These are phyloP conservation scores for Bungarus multicinctus DNA, from an alignment of 2,113 vertebrate species.

Conservation along the genomic window DNA sequence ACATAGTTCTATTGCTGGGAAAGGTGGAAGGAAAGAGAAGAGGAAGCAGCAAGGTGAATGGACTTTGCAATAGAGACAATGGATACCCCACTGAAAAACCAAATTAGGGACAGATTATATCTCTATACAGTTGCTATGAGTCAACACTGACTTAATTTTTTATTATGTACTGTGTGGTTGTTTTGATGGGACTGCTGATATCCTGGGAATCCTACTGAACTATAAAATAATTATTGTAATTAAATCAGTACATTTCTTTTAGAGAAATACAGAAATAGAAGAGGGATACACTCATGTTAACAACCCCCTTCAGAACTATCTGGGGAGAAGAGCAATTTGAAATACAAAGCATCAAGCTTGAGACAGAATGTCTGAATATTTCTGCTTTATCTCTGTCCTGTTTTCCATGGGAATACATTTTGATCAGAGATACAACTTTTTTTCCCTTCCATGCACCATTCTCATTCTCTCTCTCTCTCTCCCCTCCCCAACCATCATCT, in stretches of 20 bases:
- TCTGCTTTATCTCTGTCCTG: background rate
- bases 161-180: background rate
- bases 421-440: background rate
- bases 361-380: background rate
- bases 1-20: background rate
- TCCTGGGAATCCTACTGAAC: background rate
- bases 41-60: background rate
- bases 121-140: background rate
- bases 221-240: background rate
- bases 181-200: background rate
- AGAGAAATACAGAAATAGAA: background rate
- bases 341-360: background rate
- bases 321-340: background rate
- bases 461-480: no score
- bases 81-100: background rate
- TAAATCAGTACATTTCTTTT: background rate
- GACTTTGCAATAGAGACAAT: background rate
- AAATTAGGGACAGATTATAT: background rate
- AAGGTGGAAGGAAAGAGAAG: background rate
- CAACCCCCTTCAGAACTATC: background rate
- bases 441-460: background rate
- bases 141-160: background rate
- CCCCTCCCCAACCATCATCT: background rate
- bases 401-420: background rate
- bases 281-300: background rate